Evolutionary conservation across 2,113 vertebrate species (phyloP).

Genomic region (Connochaetes taurinus): DNA sequence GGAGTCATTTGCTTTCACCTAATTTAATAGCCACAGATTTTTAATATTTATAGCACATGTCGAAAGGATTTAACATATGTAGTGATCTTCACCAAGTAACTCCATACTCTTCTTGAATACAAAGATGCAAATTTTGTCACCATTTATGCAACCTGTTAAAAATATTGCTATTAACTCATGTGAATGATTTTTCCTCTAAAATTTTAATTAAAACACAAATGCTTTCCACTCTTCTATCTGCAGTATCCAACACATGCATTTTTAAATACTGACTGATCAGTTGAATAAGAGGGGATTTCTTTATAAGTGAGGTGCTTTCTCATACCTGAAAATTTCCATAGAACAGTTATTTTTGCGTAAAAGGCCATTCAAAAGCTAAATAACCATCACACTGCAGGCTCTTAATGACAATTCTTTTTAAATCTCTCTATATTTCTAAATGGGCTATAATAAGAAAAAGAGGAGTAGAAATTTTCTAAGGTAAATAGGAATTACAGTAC

Average conservation of each 20-base stretch:
- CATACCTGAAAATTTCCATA: constrained; percentile 46
- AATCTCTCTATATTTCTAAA: neutral
- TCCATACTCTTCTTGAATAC: constrained; percentile 78
- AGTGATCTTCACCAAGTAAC: constrained; percentile 79
- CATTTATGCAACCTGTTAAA: constrained; percentile 79
- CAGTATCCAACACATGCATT: constrained; percentile 57
- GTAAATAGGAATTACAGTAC: neutral
- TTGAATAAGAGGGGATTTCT: constrained; percentile 31
- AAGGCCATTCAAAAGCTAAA: constrained; percentile 43
- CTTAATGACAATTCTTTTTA: constrained; percentile 21
- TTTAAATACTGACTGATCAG: constrained; percentile 66
- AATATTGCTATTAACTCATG: constrained; percentile 76
- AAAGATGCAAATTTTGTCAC: constrained; percentile 80
- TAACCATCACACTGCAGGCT: constrained; percentile 16
- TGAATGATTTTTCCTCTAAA: constrained; percentile 77
- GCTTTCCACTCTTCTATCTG: constrained; percentile 70
- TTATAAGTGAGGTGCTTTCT: constrained; percentile 58
- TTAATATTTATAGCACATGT: constrained; percentile 81
- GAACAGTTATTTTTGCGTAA: neutral
- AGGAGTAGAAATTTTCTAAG: neutral
- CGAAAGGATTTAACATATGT: constrained; percentile 81
- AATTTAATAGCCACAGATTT: constrained; percentile 79
- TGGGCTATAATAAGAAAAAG: neutral
- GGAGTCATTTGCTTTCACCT: constrained; percentile 70
- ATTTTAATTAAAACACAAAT: constrained; percentile 80